phyloP scores from a whole-genome alignment of 2,113 vertebrate genomes.

The Apeltes quadracus region DNA sequence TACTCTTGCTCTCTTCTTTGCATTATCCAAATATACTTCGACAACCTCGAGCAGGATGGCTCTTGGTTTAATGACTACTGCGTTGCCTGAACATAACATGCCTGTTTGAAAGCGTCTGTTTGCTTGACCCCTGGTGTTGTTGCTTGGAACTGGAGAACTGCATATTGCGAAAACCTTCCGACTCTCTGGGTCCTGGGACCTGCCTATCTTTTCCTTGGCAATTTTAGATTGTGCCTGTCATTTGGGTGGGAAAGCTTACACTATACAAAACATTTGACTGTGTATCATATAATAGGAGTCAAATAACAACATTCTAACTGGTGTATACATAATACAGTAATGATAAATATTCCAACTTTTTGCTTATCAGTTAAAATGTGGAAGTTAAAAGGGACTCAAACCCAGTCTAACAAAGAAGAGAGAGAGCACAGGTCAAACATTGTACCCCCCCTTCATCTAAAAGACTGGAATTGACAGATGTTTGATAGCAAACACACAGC shows the following conservation, averaged over 20 bases:
- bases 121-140: background rate
- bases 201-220: background rate
- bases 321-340: background rate
- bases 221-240: background rate
- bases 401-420: conserved; percentile 19
- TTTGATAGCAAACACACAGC: conserved; percentile 70
- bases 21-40: background rate
- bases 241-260: background rate
- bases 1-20: background rate
- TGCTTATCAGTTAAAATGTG: conserved; percentile 27
- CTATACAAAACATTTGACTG: background rate
- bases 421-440: conserved; percentile 52
- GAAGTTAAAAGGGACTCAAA: conserved; percentile 14
- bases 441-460: conserved; percentile 41
- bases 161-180: background rate
- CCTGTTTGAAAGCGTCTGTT: background rate
- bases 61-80: background rate
- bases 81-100: background rate
- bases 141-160: background rate
- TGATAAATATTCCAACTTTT: conserved; percentile 7
- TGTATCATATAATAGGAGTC: background rate
- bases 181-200: background rate
- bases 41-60: background rate
- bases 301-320: background rate
- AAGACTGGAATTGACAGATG: conserved; percentile 61